These are phyloP conservation scores for Heliothis virescens DNA, from an alignment of 1,140 invertebrate species.

Conservation along the genomic window DNA sequence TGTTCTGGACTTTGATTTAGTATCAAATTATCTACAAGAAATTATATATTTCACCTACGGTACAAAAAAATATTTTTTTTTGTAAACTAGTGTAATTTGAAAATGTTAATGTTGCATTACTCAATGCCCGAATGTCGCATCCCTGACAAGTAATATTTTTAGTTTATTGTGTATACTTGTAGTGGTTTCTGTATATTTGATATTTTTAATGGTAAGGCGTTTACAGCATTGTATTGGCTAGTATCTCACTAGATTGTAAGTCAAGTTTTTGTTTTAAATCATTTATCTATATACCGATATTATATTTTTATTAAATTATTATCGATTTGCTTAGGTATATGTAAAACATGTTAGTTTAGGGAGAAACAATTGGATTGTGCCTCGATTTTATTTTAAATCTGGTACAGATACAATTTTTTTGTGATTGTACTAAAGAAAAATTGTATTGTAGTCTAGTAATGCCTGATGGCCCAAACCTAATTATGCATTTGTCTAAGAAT, in stretches of 20 bases:
- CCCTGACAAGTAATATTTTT: neutral
- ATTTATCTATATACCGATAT: slow-evolving; percentile 22
- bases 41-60: no score
- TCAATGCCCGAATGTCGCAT: no score
- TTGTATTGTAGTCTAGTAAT: no score
- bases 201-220: slow-evolving; percentile 5
- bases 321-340: slow-evolving; percentile 7
- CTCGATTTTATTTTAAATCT: neutral
- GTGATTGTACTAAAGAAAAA: no score
- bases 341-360: slow-evolving; percentile 1
- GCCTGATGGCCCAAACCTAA: no score
- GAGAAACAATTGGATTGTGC: slow-evolving; percentile 39
- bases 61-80: no score
- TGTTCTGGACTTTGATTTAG: no score
- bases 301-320: slow-evolving; percentile 6
- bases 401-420: neutral
- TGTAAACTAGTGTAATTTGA: no score
- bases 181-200: slow-evolving; percentile 15
- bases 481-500: neutral
- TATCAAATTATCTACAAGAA: no score
- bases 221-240: slow-evolving; percentile 17
- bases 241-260: slow-evolving; percentile 46
- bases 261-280: slow-evolving; percentile 18
- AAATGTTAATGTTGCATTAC: no score
- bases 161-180: slow-evolving; percentile 5